Base-by-base conservation (phyloP, 2,888 invertebrate species). In the Nemapogon koenigi region DNA sequence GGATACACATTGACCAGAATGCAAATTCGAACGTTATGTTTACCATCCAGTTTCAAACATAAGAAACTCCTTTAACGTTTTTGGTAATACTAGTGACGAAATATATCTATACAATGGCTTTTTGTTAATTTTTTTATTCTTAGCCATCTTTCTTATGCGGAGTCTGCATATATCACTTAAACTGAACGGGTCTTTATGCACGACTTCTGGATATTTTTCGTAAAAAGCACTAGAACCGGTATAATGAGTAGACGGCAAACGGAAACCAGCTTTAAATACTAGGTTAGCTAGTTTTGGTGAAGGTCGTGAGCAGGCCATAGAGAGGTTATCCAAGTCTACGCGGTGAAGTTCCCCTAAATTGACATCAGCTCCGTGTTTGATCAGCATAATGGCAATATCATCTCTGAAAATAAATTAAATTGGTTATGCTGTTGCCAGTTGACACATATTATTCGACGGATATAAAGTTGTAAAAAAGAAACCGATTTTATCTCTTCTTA, bases 301-400 rank as follows among this genome's bases (percentile, higher is more conserved):
- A 26, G 54, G 49, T 28, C 67, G 54, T 39, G 73, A 64, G 43
- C 80, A 75, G 7, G 83, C 83, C 46, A 83, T 68, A 13, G 80
- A 71, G 32, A 85, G 55, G 50, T 82, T 82, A 47, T 84, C 84
- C 39, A 83, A 67, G 3, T 67, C 68, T 45, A 76, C 81, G 1
- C 81, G 71, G 38, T 79, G 70, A 40, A 83, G 66, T 49, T 84
- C 83, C 43, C 81, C 78, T 2, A 79, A 61, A 53, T 85, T 86
- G 1, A 86, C 84, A 49, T 86, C 82, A 7, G 83, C 83, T 19
- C 87, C 87, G 45, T 85, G 79, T 38, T 81, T 76, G 36, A 87
- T 81, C 7, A 87, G 64, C 8, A 82, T 56, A 29, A 75, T 63
- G 2, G 85, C 84, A 8, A 83, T 83, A 38, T 67, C 51, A 44